These are phyloP conservation scores for Eubasilissa splendida DNA, from an alignment of 2,888 invertebrate genomes.

Conservation along the genomic window DNA sequence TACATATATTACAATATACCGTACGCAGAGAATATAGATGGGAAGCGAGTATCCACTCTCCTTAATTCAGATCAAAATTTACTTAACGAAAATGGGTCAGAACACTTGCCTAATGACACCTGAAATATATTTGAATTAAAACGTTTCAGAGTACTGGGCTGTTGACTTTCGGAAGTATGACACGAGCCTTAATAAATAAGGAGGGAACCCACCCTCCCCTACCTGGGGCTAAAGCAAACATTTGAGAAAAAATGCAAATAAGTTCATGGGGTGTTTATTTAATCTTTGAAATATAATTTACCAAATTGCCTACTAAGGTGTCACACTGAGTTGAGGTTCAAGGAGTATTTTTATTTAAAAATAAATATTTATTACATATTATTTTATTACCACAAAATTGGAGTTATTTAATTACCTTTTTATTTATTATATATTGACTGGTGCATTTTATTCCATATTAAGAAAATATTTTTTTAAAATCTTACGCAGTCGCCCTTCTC, in stretches of 20 bases:
- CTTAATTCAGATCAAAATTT: too few relatives aligned
- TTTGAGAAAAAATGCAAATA: not conserved
- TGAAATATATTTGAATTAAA: not conserved
- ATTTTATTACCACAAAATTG: too few relatives aligned
- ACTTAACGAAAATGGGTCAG: not conserved
- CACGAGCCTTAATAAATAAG: conserved; percentile 21
- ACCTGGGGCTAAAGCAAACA: not conserved
- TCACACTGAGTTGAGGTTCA: not conserved
- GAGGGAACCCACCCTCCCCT: not conserved
- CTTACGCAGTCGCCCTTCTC: too few relatives aligned
- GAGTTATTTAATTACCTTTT: too few relatives aligned
- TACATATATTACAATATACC: too few relatives aligned
- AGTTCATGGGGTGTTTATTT: not conserved
- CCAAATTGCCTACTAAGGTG: not conserved
- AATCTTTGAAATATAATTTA: not conserved
- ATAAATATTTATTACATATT: too few relatives aligned
- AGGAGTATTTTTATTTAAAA: not conserved
- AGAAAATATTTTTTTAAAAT: too few relatives aligned
- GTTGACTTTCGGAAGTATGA: conserved; percentile 25
- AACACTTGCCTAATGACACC: not conserved
- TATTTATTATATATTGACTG: too few relatives aligned
- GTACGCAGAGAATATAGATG: too few relatives aligned
- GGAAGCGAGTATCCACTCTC: too few relatives aligned
- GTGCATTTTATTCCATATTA: too few relatives aligned
- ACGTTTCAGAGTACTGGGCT: not conserved